phyloP scores from a whole-genome alignment of 1,140 invertebrate species.

The Hyphantria cunea region DNA sequence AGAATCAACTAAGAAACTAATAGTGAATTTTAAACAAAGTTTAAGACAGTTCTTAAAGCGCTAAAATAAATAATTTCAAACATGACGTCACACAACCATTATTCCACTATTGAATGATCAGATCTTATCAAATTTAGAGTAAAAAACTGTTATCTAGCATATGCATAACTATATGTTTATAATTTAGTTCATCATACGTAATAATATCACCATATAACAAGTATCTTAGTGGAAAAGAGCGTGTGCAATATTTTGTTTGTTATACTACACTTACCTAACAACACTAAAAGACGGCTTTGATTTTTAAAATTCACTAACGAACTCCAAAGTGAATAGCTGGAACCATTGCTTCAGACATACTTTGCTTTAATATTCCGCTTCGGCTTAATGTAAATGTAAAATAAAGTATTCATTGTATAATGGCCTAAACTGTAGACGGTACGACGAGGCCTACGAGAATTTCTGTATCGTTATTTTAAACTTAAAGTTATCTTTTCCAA shows the following conservation, averaged over 20 bases:
- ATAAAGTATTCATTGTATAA: conserved; percentile 31
- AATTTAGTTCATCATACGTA: no score
- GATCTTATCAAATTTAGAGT: not conserved
- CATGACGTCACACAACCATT: not conserved
- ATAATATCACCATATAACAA: not conserved
- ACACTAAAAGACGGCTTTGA: no score
- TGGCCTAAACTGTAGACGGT: conserved; percentile 40
- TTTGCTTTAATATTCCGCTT: conserved; percentile 35
- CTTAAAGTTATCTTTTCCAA: conserved; percentile 66
- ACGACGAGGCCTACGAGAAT: conserved; percentile 47
- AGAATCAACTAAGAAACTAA: conserved; percentile 7
- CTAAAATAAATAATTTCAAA: not conserved
- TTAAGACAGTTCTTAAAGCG: not conserved
- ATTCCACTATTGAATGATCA: not conserved
- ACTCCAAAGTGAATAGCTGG: not conserved
- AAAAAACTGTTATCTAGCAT: not conserved
- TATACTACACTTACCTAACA: no score
- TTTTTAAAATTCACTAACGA: conserved; percentile 16
- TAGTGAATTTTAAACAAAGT: conserved; percentile 18
- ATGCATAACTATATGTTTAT: no score
- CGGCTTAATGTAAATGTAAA: conserved; percentile 36
- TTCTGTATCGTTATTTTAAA: conserved; percentile 39
- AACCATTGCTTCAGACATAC: conserved; percentile 11
- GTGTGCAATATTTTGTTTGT: no score
- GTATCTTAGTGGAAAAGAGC: no score